Evolutionary conservation across 2,113 vertebrate genomes (phyloP), one percentile per base, ranked within the genome.

Genomic region (Phocoena phocoena): DNA sequence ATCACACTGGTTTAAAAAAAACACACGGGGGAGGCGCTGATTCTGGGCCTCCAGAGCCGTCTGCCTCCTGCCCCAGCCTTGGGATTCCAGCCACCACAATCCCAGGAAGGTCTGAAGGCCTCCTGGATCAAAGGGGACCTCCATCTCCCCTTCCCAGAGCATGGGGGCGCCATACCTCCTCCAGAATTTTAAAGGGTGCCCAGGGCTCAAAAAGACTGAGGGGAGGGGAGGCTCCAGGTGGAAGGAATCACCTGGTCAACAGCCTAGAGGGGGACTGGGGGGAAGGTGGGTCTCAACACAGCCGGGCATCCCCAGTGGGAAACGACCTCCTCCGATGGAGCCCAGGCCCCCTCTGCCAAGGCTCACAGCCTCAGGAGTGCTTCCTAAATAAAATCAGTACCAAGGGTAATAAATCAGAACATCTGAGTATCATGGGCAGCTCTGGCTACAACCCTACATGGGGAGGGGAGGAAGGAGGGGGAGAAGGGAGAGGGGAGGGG

Each of bases 1-100:
- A 93, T 97, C 97, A 98, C 97, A 98, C 98, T 74, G 86, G 50
- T 74, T 65, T 21, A 20, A 94, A 67, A 84, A 62, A 81, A 58
- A 92, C 36, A 50, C 33, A 68, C 6, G 38, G 63, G 53, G 33
- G 36, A 55, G 63, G 41, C 68, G 70, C 38, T 28, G 63, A 47
- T 23, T 71, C 65, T 84, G 92, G 63, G 84, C 85, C 88, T 92
- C n/a, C 9, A 28, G 63, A 65, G 68, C 93, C 81, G 6, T 25
- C 36, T n/a, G 25, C 92, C 74, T 71, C 60, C 2, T 15, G 11
- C 71, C 76, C 85, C 26, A 38, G 53, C 63, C 73, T 70, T 62
- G 55, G 84, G 83, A 36, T 47, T 65, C 63, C 36, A 55, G 73
- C n/a, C 20, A 12, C 50, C 38, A 58, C 4, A 4, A 41, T n/a